Conservation (phyloP, 2,113 vertebrate species). For the Chaetorhynchus papuensis region DNA sequence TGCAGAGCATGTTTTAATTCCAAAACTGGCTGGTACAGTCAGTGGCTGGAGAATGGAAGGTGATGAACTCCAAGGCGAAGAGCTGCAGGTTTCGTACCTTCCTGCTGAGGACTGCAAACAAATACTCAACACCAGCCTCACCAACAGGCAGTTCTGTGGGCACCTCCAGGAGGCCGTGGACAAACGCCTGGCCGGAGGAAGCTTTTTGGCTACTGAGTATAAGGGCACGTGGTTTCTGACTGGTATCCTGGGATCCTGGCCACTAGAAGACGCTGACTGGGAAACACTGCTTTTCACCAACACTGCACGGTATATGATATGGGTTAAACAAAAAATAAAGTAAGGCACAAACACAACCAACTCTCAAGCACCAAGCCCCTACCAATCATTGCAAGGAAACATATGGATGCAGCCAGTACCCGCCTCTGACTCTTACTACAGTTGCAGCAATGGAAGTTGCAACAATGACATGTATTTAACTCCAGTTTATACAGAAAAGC, state of each 20-base stretch:
- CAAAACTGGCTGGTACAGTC: conserved; percentile 54
- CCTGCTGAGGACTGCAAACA: conserved; percentile 71
- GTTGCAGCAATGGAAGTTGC: not conserved
- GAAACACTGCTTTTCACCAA: conserved; percentile 77
- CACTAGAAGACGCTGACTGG: not conserved
- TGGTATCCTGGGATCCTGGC: conserved; percentile 72
- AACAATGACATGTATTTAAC: not conserved
- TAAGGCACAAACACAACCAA: not conserved
- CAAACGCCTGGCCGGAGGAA: conserved; percentile 63
- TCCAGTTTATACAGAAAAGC: not conserved
- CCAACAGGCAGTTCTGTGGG: conserved; percentile 87
- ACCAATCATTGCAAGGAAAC: not conserved
- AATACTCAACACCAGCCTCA: conserved; percentile 72
- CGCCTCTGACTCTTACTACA: not conserved
- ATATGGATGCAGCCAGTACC: not conserved
- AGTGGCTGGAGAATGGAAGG: conserved; percentile 26
- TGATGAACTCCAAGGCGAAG: not conserved
- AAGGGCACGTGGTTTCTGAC: conserved; percentile 83
- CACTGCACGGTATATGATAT: conserved; percentile 80
- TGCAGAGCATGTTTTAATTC: conserved; percentile 82
- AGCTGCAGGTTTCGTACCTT: conserved; percentile 53
- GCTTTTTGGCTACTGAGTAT: conserved; percentile 72
- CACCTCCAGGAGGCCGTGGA: not conserved
- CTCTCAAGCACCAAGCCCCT: not conserved
- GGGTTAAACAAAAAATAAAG: conserved; percentile 72